phyloP scores from a whole-genome alignment of 2,888 invertebrate genomes.

The Liodrosophila aerea region DNA sequence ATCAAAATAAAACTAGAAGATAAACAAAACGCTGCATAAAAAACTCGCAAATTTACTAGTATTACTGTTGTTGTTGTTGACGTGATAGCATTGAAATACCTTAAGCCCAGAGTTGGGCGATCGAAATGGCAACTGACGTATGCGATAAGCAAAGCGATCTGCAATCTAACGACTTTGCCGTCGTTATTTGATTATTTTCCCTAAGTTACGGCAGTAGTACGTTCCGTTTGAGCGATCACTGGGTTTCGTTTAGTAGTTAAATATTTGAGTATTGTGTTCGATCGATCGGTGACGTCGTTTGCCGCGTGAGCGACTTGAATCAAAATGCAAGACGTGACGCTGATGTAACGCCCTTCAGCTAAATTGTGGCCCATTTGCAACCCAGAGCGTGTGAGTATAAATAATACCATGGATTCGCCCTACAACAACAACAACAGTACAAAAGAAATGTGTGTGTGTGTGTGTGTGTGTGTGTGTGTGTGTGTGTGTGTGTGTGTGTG shows the following conservation, averaged over 20 bases:
- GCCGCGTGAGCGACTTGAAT: conserved; percentile 1
- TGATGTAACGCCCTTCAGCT: conserved; percentile 59
- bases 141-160: conserved; percentile 31
- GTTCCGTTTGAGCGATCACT: conserved; percentile 16
- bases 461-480: conserved; percentile 10
- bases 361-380: conserved; percentile 33
- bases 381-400: conserved; percentile 38
- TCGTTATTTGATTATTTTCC: conserved; percentile 22
- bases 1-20: conserved; percentile 30
- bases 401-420: no score
- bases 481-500: no score
- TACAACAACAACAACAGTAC: conserved; percentile 24
- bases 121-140: conserved; percentile 6
- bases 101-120: neutral
- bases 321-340: conserved; percentile 17
- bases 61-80: conserved; percentile 18
- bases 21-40: conserved; percentile 32
- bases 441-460: conserved; percentile 13
- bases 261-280: conserved; percentile 16
- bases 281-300: conserved; percentile 46
- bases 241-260: conserved; percentile 19
- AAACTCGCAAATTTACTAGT: conserved; percentile 3
- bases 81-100: conserved; percentile 26
- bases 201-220: conserved; percentile 14
- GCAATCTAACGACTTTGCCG: conserved; percentile 18